These are phyloP conservation scores for Mycteria americana DNA, from an alignment of 2,797 vertebrate genomes.

Conservation along the genomic window DNA sequence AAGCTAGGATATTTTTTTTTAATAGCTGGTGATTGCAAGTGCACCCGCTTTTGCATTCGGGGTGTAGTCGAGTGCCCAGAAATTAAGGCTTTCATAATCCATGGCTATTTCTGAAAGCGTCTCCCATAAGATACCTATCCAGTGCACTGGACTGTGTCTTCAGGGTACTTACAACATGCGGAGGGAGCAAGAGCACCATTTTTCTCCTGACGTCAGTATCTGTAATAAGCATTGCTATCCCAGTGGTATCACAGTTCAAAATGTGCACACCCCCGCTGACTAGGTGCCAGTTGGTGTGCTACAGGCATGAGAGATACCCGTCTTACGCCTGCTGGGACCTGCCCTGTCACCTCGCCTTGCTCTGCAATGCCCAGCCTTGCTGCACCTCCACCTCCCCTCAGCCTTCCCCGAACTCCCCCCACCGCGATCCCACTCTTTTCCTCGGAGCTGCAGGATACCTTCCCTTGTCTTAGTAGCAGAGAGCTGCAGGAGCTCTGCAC, in stretches of 20 bases:
- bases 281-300: not conserved
- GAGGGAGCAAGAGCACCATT: not conserved
- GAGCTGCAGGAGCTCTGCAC: not conserved
- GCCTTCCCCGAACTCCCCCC: not conserved
- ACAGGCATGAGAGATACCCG: not conserved
- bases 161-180: not conserved
- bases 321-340: not conserved
- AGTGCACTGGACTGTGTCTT: not conserved
- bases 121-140: not conserved
- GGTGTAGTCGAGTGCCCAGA: not conserved
- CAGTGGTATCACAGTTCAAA: not conserved
- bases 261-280: no score
- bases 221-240: not conserved
- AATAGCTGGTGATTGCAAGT: not conserved
- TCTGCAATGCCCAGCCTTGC: not conserved
- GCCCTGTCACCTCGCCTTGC: accelerated
- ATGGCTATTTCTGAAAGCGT: not conserved
- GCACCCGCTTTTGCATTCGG: not conserved
- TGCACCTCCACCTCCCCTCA: not conserved
- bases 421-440: accelerated
- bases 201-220: not conserved
- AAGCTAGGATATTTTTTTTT: not conserved
- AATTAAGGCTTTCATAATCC: not conserved
- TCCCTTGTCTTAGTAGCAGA: not conserved
- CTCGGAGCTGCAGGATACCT: not conserved